Evolutionary conservation across 2,888 invertebrate species (phyloP), one percentile per base, ranked within the genome.

Genomic region (Monoplex corrugatus): DNA sequence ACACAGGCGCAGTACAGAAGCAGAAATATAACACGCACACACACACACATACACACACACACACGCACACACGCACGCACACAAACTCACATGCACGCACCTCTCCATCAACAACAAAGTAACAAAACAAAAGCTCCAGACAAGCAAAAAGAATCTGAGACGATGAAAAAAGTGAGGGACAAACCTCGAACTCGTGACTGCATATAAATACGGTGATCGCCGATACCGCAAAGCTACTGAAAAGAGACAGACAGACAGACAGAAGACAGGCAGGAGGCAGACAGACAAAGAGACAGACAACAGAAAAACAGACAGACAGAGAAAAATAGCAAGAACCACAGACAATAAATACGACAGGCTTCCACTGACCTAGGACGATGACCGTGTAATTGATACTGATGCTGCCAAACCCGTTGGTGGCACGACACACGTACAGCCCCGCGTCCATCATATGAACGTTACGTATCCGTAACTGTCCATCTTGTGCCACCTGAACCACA

Each of bases 401-500:
- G 43, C 93, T 93, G 44, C 96, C 96, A 89, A 95, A 96, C 38
- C 96, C 96, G 91, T 95, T 96, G 72, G 94, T 94, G 1, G 95
- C 96, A 89, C 94, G 95, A 91, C 96, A 96, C 6, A 93, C 91
- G 90, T 95, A 96, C 23, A 91, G 89, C 44, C 96, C 96, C 28
- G 95, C 93, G 92, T 96, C 96, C 80, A 94, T 95, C 89, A 93
- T 91, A 57, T 93, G 92, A 0, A 94, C 92, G 44, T 94, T 93
- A 35, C 93, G 92, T 75, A 95, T 95, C 43, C 94, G 91, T 57
- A 95, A 90, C 13, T 93, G 93, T 10, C 93, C 94, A n/a, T 93
- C 93, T 3, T 90, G 88, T 57, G 93, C 91, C 40, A 92, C 87
- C 91, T 91, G 88, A n/a, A n/a, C 2, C n/a, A 38, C 19, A 23